Evolutionary conservation across 2,113 vertebrate genomes (phyloP), one percentile per base, ranked within the genome.

Genomic region (Hiodon alosoides): DNA sequence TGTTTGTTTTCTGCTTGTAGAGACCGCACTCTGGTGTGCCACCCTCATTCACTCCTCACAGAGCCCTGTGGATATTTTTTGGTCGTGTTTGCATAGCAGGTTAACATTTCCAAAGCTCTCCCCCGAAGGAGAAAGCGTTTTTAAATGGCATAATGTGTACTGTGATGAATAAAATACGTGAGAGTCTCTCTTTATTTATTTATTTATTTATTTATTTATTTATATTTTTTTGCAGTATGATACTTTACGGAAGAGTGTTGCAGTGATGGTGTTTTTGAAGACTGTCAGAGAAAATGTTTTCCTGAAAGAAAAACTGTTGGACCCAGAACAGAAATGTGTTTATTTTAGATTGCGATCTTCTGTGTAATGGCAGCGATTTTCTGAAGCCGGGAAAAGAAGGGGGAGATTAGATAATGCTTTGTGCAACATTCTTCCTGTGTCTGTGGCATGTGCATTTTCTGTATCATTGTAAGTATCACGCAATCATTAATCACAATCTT

Each of bases 81-180:
- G 68, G 69, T 73, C 50, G 5, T 54, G 70, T 76, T 80, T 81
- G 72, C 78, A 77, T 81, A 69, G 4, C 81, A 7, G 50, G 51
- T 69, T 62, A 64, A 47, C 51, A 54, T 64, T 52, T 61, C 13
- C n/a, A 10, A 47, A 61, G 61, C 10, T 47, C 51, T 66, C 51
- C 47, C n/a, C 48, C 17, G 54, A 67, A 68, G 17, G 57, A 47
- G 11, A 9, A 52, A 46, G 13, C 54, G 11, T 54, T 68, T 69
- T 61, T 62, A 58, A 74, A 64, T 60, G 66, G 51, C 50, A 53
- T 4, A n/a, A 46, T 50, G 16, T 65, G 57, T 51, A 46, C 11
- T 53, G 13, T 54, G 48, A 13, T 13, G 57, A 73, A 66, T 59
- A 57, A 74, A 59, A 68, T 16, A 75, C 59, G 46, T 55, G 73